Base-by-base conservation (phyloP, 2,797 vertebrate genomes). In the Acropternis orthonyx region DNA sequence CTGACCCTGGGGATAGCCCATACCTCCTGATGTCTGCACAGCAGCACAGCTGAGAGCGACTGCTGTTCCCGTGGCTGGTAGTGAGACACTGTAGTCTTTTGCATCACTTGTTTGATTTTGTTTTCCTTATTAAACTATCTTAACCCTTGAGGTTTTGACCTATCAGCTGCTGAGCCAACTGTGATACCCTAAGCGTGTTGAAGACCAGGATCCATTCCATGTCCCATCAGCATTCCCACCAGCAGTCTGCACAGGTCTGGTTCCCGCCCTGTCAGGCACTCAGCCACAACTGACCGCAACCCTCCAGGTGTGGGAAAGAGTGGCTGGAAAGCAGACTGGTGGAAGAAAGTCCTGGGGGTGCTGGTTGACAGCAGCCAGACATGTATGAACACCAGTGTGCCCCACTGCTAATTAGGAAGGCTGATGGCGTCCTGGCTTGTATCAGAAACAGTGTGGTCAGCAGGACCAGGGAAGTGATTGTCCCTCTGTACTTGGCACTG, bases 161-260 rank as follows among this genome's bases (percentile, higher is more conserved):
- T 30, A 30, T 30, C 28, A 52, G 51, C 28, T 52, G 11, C 28
- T 52, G 28, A 52, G 51, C 28, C 28, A 52, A 20, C 51, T 10
- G 8, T 49, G 58, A 14, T 36, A 4, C 14, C 36, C 44, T 28
- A 27, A 58, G 27, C 2, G 1, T 19, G 18, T 14, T 75, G 26
- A 32, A 49, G 39, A 20, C 22, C 19, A 43, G 32, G 59, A 58
- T 65, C 59, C 13, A 11, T 56, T 44, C 44, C 14, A 1, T 58
- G 37, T 65, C 19, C 15, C 19, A 8, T 72, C 32, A 65, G 7
- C 37, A n/a, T 58, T 44, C 59, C 37, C 0, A 0, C 26, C 22
- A 27, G 32, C 59, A 37, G 16, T 37, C 23, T 58, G 44, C 28
- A 28, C n/a, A 11, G 27, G 20, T 46, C 36, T 51, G 27, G 15